Conservation (phyloP, 2,797 vertebrate species). For the Leuciscus waleckii region DNA sequence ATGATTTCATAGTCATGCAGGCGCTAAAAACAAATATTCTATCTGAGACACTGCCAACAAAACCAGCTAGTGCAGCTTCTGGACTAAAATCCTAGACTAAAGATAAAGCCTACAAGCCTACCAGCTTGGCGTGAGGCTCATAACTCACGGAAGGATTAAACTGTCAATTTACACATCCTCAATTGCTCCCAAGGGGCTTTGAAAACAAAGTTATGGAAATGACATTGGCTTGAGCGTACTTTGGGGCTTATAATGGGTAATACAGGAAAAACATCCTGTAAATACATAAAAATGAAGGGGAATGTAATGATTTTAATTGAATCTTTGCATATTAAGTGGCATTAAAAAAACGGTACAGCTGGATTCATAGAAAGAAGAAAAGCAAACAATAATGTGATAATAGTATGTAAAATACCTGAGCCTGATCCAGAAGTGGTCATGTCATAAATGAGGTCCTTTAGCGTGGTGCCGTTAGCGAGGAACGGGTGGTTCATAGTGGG, state of each 20-base stretch:
- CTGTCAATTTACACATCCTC: neutral
- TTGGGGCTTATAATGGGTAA: neutral
- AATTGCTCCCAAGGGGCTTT: neutral
- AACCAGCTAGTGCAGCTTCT: neutral
- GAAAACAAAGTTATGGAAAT: constrained; percentile 10
- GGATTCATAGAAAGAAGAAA: neutral
- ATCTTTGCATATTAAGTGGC: neutral
- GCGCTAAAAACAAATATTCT: neutral
- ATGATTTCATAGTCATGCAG: neutral
- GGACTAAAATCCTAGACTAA: neutral
- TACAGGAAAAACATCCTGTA: neutral
- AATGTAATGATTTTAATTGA: neutral
- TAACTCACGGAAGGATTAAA: constrained; percentile 1
- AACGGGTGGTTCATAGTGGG: constrained; percentile 94
- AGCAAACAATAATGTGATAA: neutral
- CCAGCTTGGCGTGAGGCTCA: neutral
- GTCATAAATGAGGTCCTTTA: constrained; percentile 98
- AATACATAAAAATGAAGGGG: neutral
- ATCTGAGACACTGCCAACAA: neutral
- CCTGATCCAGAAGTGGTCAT: constrained; percentile 99
- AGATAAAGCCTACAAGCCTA: neutral
- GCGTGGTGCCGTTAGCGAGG: constrained; percentile 93
- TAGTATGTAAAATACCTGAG: constrained; percentile 81
- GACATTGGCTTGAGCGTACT: neutral
- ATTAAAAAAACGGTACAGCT: neutral